These are phyloP conservation scores for Eulimnadia texana DNA, from an alignment of 1,140 invertebrate genomes.

Conservation along the genomic window DNA sequence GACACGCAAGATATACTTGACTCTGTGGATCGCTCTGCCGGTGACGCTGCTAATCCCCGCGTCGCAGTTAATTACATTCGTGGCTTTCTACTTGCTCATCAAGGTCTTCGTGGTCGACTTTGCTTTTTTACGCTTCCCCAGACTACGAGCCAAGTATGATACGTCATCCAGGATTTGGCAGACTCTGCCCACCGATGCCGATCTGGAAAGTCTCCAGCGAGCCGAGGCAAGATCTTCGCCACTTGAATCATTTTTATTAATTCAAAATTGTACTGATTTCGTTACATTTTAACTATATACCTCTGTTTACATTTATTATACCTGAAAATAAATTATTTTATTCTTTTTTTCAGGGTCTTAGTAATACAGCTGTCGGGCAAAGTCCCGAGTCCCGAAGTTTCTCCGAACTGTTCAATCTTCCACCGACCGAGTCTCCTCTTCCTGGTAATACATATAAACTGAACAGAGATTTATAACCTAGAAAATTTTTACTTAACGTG, in stretches of 20 bases:
- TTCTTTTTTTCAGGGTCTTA: conserved; percentile 1
- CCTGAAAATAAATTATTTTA: too few species aligned
- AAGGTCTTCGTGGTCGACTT: conserved; percentile 33
- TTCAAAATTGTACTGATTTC: background rate
- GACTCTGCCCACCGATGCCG: conserved; percentile 29
- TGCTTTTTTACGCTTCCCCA: conserved; percentile 30
- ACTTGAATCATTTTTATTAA: background rate
- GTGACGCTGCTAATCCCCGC: conserved; percentile 24
- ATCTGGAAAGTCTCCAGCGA: conserved; percentile 26
- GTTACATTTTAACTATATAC: background rate
- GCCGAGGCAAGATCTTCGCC: too few species aligned
- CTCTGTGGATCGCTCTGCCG: conserved; percentile 22
- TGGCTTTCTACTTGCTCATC: conserved; percentile 25
- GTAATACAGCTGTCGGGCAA: conserved; percentile 6
- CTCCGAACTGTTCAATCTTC: conserved; percentile 11
- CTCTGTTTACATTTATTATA: background rate
- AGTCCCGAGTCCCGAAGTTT: conserved; percentile 6
- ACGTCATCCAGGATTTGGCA: conserved; percentile 28
- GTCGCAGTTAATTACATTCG: conserved; percentile 22
- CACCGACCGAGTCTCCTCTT: conserved; percentile 8
- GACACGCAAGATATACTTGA: conserved; percentile 26
- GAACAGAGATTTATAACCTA: background rate
- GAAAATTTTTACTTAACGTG: background rate
- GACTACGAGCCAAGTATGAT: conserved; percentile 31
- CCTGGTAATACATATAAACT: background rate